phyloP scores from a whole-genome alignment of 2,113 vertebrate genomes.

The Hystrix brachyura region DNA sequence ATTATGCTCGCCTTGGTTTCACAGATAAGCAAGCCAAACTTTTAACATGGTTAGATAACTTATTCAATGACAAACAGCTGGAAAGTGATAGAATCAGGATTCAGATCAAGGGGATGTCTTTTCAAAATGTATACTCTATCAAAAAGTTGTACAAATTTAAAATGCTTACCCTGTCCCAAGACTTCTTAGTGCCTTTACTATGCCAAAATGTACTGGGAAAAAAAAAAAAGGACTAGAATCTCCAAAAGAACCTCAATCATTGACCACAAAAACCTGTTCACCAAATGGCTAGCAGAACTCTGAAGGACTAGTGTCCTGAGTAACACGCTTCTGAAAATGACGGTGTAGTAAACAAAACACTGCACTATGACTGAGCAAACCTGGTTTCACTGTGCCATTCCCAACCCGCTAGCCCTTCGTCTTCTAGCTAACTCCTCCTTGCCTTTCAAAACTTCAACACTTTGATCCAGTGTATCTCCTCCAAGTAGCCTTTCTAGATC shows the following conservation, averaged over 20 bases:
- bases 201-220: background rate
- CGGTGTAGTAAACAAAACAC: background rate
- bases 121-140: background rate
- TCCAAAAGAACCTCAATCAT: background rate
- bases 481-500: background rate
- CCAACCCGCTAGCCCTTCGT: background rate
- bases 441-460: background rate
- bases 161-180: background rate
- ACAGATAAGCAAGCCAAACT: background rate
- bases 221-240: background rate
- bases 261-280: background rate
- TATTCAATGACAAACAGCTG: background rate
- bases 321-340: background rate
- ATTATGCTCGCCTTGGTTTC: background rate
- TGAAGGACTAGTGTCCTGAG: background rate
- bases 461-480: background rate
- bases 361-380: background rate
- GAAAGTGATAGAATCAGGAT: background rate
- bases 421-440: background rate
- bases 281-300: background rate
- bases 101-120: background rate
- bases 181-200: constrained; percentile 9
- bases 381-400: background rate
- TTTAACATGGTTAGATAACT: background rate
- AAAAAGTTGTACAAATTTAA: background rate